A percentile compares a stretch with the other conserved stretches of the same genome.
These are phyloP conservation scores for Cantharis flavilabris DNA, from an alignment of 2,888 invertebrate species.

Conservation along the genomic window DNA sequence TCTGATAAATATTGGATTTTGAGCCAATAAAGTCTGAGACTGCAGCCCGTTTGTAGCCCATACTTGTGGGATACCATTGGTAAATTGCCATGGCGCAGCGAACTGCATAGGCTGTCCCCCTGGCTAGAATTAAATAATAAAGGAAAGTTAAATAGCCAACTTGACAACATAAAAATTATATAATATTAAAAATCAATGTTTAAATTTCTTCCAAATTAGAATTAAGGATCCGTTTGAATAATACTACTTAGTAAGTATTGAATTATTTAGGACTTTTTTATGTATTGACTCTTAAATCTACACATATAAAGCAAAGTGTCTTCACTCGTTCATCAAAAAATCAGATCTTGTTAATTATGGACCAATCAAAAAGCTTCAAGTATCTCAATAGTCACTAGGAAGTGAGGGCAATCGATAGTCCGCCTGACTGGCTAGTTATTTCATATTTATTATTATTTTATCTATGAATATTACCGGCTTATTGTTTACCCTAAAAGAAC, in stretches of 20 bases:
- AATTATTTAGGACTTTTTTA: neutral
- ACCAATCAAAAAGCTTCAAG: too few species aligned
- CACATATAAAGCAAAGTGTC: too few species aligned
- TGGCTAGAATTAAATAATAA: constrained; percentile 51
- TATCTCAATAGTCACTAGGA: too few species aligned
- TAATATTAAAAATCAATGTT: neutral
- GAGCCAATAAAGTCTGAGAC: constrained; percentile 70
- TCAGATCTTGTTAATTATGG: too few species aligned
- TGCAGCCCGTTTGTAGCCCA: constrained; percentile 76
- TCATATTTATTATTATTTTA: too few species aligned
- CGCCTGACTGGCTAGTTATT: too few species aligned
- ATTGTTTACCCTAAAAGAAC: neutral
- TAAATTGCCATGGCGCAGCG: constrained; percentile 75
- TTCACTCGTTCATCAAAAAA: too few species aligned
- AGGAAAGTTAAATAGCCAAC: neutral
- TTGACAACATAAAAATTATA: neutral
- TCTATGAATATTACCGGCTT: too few species aligned
- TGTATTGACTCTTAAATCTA: too few species aligned
- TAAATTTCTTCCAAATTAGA: neutral
- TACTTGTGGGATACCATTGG: constrained; percentile 71
- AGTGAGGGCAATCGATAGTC: too few species aligned
- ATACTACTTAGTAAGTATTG: neutral
- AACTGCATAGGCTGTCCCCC: constrained; percentile 78
- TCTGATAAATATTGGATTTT: constrained; percentile 82
- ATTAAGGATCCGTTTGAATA: neutral